Conservation (phyloP, 2,113 vertebrate genomes). For the Coracopsis vasa region DNA sequence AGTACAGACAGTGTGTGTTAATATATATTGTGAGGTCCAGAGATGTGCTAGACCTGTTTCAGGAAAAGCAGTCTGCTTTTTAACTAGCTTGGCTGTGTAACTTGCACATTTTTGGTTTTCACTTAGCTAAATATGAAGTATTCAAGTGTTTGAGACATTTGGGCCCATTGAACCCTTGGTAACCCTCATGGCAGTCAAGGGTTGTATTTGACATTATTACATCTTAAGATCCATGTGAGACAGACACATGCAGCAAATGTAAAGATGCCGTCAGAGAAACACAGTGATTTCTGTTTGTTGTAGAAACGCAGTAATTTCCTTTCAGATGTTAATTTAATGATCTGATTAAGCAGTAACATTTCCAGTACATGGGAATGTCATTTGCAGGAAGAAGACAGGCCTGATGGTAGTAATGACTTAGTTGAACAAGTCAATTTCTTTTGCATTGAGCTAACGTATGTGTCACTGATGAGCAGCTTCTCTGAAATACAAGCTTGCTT, state of each 20-base stretch:
- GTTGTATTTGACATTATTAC: neutral
- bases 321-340: slow-evolving; percentile 17
- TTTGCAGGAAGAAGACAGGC: neutral
- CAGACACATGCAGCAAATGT: neutral
- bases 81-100: neutral
- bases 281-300: neutral
- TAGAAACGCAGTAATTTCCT: neutral
- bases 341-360: slow-evolving; percentile 15
- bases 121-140: neutral
- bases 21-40: neutral
- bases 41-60: neutral
- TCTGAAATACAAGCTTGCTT: neutral
- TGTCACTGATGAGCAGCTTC: neutral
- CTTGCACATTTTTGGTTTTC: neutral
- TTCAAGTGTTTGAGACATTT: neutral
- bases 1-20: neutral
- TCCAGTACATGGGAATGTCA: neutral
- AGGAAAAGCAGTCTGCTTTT: neutral
- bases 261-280: neutral
- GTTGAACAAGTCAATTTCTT: neutral
- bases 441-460: neutral
- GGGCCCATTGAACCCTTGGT: neutral
- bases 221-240: neutral
- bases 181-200: neutral
- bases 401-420: neutral